These are phyloP conservation scores for Lithobates pipiens DNA, from an alignment of 2,797 vertebrate genomes.

Conservation along the genomic window DNA sequence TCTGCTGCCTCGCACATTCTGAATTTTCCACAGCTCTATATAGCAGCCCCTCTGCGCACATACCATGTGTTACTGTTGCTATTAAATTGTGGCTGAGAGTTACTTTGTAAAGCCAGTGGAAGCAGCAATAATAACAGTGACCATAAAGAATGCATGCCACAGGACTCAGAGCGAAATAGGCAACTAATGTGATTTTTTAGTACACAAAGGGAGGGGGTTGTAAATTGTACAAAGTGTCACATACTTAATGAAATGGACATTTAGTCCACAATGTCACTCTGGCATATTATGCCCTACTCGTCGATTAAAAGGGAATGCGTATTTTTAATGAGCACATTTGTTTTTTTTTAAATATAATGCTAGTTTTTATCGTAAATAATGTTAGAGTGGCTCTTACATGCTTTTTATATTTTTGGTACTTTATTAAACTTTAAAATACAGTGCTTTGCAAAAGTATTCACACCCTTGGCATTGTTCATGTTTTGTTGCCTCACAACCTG, in stretches of 20 bases:
- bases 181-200: constrained; percentile 10
- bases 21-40: neutral
- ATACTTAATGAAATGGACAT: neutral
- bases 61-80: constrained; percentile 22
- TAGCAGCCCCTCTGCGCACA: constrained; percentile 21
- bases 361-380: no score
- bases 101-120: constrained; percentile 21
- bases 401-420: no score
- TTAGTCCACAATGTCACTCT: neutral
- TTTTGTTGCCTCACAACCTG: no score
- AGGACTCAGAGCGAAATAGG: neutral
- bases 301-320: no score
- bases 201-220: neutral
- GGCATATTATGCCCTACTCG: no score
- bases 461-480: no score
- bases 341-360: no score
- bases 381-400: no score
- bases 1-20: constrained; percentile 18
- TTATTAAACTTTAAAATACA: no score
- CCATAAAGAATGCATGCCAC: neutral
- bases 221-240: neutral
- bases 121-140: constrained; percentile 32
- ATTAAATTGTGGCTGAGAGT: constrained; percentile 24
- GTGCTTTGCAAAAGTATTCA: no score
- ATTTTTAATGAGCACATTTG: no score